Conservation (phyloP, 2,113 vertebrate genomes). For the Peromyscus californicus region DNA sequence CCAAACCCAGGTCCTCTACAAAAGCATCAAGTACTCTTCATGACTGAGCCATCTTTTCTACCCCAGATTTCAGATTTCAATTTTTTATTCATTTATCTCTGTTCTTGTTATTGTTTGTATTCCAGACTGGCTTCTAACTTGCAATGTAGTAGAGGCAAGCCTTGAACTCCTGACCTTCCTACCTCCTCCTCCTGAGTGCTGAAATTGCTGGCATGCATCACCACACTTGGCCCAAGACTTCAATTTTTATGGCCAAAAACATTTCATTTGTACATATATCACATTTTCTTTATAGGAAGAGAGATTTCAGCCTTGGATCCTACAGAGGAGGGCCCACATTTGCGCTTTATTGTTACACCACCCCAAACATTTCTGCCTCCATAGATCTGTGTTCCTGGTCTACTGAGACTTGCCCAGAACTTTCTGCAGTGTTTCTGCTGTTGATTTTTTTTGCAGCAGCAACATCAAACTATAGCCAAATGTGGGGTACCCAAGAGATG, state of each 20-base stretch:
- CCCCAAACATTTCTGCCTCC: background rate
- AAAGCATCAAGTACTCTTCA: background rate
- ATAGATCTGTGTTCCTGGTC: background rate
- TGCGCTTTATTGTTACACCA: background rate
- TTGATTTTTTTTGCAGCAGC: background rate
- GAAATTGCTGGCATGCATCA: background rate
- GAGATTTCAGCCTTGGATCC: background rate
- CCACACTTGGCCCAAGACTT: background rate
- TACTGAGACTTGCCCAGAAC: background rate
- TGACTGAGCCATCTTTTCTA: background rate
- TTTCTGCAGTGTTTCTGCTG: conserved; percentile 29
- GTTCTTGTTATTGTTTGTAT: no score
- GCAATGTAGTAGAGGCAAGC: background rate
- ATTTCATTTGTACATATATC: background rate
- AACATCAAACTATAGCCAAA: background rate
- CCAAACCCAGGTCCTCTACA: background rate
- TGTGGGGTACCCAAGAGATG: background rate
- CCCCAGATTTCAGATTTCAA: background rate
- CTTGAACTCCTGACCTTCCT: background rate
- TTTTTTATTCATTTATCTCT: background rate
- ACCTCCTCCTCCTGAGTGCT: background rate
- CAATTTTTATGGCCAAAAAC: background rate
- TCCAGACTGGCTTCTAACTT: background rate
- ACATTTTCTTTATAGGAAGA: background rate
- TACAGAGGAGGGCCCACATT: background rate